Conservation (phyloP, 1,140 invertebrate genomes). For the Leptopilina clavipes region DNA sequence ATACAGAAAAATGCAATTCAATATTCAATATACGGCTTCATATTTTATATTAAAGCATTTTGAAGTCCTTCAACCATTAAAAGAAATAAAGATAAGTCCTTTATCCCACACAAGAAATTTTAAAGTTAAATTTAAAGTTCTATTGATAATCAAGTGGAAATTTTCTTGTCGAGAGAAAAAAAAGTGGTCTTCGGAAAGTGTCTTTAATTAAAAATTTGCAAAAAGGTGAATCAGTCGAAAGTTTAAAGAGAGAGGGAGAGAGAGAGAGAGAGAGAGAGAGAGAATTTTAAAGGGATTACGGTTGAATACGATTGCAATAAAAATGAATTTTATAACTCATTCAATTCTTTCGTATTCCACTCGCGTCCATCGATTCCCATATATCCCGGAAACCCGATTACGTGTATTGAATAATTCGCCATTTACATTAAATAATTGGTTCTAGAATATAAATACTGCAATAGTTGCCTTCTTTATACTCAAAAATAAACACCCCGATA, state of each 20-base stretch:
- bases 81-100: no score
- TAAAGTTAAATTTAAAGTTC: no score
- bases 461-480: background rate
- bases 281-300: constrained; percentile 24
- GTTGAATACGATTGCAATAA: constrained; percentile 28
- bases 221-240: background rate
- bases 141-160: no score
- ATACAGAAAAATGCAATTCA: no score
- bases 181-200: background rate
- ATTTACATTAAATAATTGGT: constrained; percentile 34
- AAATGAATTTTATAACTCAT: constrained; percentile 34
- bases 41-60: no score
- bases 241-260: background rate
- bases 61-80: no score
- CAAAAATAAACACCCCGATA: constrained; percentile 2
- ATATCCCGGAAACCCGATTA: constrained; percentile 32
- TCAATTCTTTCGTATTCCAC: constrained; percentile 33
- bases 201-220: constrained; percentile 13
- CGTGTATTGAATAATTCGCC: constrained; percentile 25
- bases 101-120: no score
- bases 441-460: constrained; percentile 24
- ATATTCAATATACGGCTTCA: no score
- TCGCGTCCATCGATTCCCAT: constrained; percentile 29
- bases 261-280: background rate
- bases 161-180: no score